Evolutionary conservation across 2,113 vertebrate genomes (phyloP), one percentile per base, ranked within the genome.

Genomic region (Apodemus sylvaticus): DNA sequence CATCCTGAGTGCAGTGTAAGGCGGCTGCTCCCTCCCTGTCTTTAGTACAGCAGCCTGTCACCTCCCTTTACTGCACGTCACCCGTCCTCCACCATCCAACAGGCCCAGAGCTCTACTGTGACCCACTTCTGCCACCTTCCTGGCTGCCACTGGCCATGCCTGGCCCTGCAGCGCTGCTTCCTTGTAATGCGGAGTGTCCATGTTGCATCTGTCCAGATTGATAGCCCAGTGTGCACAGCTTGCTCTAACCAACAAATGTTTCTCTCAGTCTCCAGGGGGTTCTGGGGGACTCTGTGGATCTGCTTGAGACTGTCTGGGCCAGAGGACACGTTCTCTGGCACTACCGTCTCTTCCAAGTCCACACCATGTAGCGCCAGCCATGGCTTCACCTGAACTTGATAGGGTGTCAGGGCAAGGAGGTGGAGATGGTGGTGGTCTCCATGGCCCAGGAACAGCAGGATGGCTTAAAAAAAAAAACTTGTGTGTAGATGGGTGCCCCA

Each of bases 101-200:
- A 5, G 36, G 86, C 64, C 45, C 7, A 0, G 2, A n/a, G 31
- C 83, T 34, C 60, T 0, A 0, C 14, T 2, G 2, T 60, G 36
- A 77, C 58, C 22, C n/a, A 10, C 10, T 7, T 39, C 39, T 14
- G 22, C 83, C 31, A 26, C 58, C 20, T 60, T 5, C 0, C 77
- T 11, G 29, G 66, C 68, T 79, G 5, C 0, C 0, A 1, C 79
- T 6, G 2, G 19, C 42, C 14, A 22, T 42, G 9, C 45, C 26
- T 36, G 22, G 20, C 64, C n/a, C 45, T 6, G 51, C 36, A 8
- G 29, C 66, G 11, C 48, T 26, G n/a, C 31, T 64, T 45, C 64
- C 79, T 83, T 17, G 78, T 0, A 13, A 39, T 53, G 31, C 3
- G 34, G 74, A 17, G 10, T 60, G 39, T 19, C 66, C 55, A n/a